phyloP scores from a whole-genome alignment of 1,140 invertebrate genomes.

The Rhopalosiphum padi region DNA sequence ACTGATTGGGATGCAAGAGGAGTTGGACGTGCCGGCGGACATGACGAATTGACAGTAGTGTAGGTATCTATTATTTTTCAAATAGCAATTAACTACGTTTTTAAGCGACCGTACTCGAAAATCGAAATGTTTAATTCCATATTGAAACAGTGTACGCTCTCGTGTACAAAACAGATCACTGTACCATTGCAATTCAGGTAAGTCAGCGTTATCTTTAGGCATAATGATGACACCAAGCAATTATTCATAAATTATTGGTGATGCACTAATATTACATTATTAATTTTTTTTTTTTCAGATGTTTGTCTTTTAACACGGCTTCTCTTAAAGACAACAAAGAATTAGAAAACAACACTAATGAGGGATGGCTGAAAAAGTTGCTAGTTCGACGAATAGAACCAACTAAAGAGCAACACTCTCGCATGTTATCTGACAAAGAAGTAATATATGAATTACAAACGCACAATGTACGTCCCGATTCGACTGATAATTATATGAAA shows the following conservation, averaged over 20 bases:
- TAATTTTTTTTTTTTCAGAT: not conserved
- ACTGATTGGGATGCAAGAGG: too few species aligned
- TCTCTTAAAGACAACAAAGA: not conserved
- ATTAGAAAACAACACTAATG: conserved; percentile 64
- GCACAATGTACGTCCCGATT: conserved; percentile 90
- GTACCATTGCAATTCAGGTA: not conserved
- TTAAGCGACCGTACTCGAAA: not conserved
- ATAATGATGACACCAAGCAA: not conserved
- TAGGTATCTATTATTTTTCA: not conserved
- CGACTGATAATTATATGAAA: conserved; percentile 67
- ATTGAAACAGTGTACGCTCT: not conserved
- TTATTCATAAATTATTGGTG: not conserved
- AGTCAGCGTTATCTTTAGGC: not conserved
- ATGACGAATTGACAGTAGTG: not conserved
- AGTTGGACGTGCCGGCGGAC: not conserved
- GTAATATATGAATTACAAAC: conserved; percentile 93
- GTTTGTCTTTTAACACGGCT: not conserved
- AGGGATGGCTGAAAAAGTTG: conserved; percentile 89
- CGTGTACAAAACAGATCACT: not conserved
- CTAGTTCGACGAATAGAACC: conserved; percentile 90
- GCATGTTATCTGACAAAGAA: conserved; percentile 93
- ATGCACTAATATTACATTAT: not conserved
- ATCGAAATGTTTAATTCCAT: conserved; percentile 15
- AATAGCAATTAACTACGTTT: not conserved
- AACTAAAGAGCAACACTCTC: conserved; percentile 93